phyloP scores from a whole-genome alignment of 2,797 vertebrate species.

The Periparus ater region DNA sequence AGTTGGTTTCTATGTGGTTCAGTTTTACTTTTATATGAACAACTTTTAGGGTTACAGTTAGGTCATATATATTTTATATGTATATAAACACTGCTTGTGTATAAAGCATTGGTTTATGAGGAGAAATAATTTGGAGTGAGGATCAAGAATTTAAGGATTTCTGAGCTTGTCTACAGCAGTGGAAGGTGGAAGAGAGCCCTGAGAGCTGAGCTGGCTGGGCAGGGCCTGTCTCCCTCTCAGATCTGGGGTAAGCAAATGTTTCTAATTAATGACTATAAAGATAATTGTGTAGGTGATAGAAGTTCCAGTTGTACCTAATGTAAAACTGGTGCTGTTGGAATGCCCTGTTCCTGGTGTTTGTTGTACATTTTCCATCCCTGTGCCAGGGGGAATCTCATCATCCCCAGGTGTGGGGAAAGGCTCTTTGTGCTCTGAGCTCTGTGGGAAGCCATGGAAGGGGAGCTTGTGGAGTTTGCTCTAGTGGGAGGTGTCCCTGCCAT shows the following conservation, averaged over 20 bases:
- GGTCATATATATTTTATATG: background rate
- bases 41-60: background rate
- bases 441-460: fast-evolving
- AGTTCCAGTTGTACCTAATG: background rate
- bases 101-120: background rate
- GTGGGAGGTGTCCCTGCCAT: background rate
- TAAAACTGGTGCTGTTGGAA: background rate
- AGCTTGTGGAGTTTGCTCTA: background rate
- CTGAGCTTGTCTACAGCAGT: background rate
- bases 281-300: background rate
- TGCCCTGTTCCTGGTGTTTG: background rate
- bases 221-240: background rate
- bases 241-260: background rate
- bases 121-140: background rate
- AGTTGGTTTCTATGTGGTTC: background rate
- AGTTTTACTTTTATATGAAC: background rate
- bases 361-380: background rate
- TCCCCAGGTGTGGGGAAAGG: background rate
- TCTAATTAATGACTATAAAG: background rate
- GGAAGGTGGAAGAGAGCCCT: background rate
- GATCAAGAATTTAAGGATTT: background rate
- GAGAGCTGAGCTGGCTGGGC: background rate
- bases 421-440: background rate
- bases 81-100: background rate
- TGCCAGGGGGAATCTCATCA: background rate